Base-by-base conservation (phyloP, 53 echinoderm and acorn worm species). In the Mesocentrotus franciscanus region DNA sequence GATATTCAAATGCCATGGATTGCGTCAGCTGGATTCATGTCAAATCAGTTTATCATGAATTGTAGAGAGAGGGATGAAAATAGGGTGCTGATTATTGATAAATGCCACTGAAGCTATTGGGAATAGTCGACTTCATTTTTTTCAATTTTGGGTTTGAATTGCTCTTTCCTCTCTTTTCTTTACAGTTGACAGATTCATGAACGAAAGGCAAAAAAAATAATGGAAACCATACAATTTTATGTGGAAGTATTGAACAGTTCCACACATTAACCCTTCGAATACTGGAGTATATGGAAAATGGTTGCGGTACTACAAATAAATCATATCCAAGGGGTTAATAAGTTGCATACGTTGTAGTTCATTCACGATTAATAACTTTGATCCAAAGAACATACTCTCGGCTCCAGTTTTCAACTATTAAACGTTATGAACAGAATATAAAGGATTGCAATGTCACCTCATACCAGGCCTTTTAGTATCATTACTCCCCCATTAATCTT, bases 11-110 rank as follows among this genome's bases (percentile, higher is more conserved):
- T 87, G 87, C 58, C 87, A 87, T 27, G 56, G 87, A 29, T 87
- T 87, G 58, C 87, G 87, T 87, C 87, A 87, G 56, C 58, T 87
- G 59, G 87, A 84, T 10, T 58, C 32, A 13, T 87, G 56, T 87
- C 87, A 87, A 11, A 87, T 87, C 58, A 87, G 26, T 58, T 10
- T 17, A 87, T 87, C 9, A 35, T 87, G 27, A 81, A 36, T 14
- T 14, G 33, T 42, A 42, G 39, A 36, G 42, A 42, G 29, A 33
- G 72, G 15, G 42, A 81, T 81, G 42, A 39, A 39, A 33, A 20
- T 18, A 81, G 81, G 42, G 39, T 17, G 8, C 18, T 33, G 8
- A 81, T 81, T 20, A 17, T 8, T 81, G 81, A 42, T 81, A 81
- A 81, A 81, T 81, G 81, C 42, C 81, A 81, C 39, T 20, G 42